Evolutionary conservation across 2,113 vertebrate genomes (phyloP), one percentile per base, ranked within the genome.

Genomic region (Eubucco bourcierii): DNA sequence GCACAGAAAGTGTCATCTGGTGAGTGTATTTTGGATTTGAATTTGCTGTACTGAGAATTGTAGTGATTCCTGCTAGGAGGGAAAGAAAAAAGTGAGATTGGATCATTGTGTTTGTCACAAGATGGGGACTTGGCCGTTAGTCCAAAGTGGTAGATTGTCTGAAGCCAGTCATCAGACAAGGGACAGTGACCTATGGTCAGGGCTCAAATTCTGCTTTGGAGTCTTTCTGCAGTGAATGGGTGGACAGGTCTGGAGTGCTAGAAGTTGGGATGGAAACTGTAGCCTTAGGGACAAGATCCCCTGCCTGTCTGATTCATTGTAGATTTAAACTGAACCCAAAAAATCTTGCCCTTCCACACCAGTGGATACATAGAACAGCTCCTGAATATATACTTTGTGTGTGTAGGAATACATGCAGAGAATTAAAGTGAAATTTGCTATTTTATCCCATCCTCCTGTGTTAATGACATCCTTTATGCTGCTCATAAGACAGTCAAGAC

Each of bases 331-430:
- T 31, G n/a, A 63, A 75, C 11, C 4, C 9, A 5, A n/a, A 50
- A 65, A 44, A 16, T 71, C 12, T 60, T 44, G 7, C 20, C 46
- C 12, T 67, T 66, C 60, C 29, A 10, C 15, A 19, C 12, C 6
- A 18, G 5, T 16, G 16, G 34, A 19, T 1, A 2, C 33, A 3
- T 25, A 56, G 29, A 58, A 34, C 46, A 65, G 61, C 44, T 72
- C 81, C 53, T 71, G 46, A 47, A 65, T 55, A 20, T 10, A 20
- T 0, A 1, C 12, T 23, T 0, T 44, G 33, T 8, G 1, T 21
- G 5, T 50, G 31, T 50, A 72, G 55, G 33, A 50, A 15, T 71
- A 27, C 27, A 50, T 1, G 2, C 9, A 10, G 17, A 52, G 10
- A 23, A 56, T 41, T 34, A 61, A 41, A 34, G 41, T 15, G 27